Percentiles rank a stretch among this genome's conserved stretches.
phyloP scores from a whole-genome alignment of 2,888 invertebrate species.

The Nemotelus nigrinus region DNA sequence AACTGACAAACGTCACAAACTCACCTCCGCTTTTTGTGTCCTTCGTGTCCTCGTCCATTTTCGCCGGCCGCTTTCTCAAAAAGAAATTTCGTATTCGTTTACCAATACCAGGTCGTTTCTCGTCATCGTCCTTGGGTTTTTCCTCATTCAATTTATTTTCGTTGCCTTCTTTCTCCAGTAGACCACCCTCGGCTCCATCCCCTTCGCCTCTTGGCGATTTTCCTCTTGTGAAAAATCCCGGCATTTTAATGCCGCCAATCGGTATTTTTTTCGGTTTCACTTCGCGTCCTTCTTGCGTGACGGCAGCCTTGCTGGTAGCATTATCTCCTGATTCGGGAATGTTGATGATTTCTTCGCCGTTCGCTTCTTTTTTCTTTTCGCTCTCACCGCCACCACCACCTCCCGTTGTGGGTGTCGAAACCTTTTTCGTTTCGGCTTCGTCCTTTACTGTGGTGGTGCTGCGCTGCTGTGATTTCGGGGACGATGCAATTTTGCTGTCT shows the following conservation, averaged over 20 bases:
- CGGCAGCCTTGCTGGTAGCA: slow-evolving; percentile 46
- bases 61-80: slow-evolving; percentile 61
- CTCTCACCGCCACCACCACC: neutral
- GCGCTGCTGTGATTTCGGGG: neutral
- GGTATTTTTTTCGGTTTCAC: slow-evolving; percentile 85
- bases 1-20: neutral
- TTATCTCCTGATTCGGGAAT: slow-evolving; percentile 35
- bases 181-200: slow-evolving; percentile 66
- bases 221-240: slow-evolving; percentile 83
- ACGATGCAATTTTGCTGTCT: neutral
- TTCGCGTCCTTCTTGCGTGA: slow-evolving; percentile 75
- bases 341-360: slow-evolving; percentile 45
- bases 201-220: slow-evolving; percentile 78
- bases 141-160: slow-evolving; percentile 55
- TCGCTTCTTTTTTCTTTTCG: slow-evolving; percentile 42
- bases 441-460: neutral
- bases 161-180: slow-evolving; percentile 64
- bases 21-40: slow-evolving; percentile 60
- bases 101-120: slow-evolving; percentile 60
- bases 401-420: slow-evolving; percentile 11
- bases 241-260: slow-evolving; percentile 88
- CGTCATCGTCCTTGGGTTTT: slow-evolving; percentile 57
- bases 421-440: slow-evolving; percentile 17
- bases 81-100: slow-evolving; percentile 69
- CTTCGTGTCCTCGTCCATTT: slow-evolving; percentile 55